Evolutionary conservation across 2,888 invertebrate genomes (phyloP).

Genomic region (Hedya salicella): DNA sequence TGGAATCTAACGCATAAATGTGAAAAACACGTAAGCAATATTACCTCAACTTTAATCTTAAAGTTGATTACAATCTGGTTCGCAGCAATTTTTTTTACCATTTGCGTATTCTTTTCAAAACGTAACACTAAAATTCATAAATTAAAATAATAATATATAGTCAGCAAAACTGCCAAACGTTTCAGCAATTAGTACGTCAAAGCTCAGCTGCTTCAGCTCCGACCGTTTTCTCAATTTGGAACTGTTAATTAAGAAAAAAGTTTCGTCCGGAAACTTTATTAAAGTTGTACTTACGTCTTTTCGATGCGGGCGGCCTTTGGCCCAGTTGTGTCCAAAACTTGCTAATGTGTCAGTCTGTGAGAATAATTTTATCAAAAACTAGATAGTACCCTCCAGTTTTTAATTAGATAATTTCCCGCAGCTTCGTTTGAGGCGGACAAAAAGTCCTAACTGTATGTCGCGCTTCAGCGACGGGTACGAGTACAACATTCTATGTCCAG

Average conservation of each 20-base stretch:
- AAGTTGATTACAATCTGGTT: no score
- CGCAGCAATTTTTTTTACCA: no score
- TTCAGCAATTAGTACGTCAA: slow-evolving; percentile 20
- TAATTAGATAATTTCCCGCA: no score
- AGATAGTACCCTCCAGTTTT: no score
- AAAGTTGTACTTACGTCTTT: slow-evolving; percentile 8
- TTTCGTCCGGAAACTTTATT: slow-evolving; percentile 10
- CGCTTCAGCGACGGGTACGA: no score
- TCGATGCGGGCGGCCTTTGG: background rate
- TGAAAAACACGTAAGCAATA: no score
- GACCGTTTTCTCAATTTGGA: slow-evolving; percentile 17
- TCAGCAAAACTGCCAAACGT: slow-evolving; percentile 7
- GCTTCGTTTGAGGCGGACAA: no score
- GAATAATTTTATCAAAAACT: background rate
- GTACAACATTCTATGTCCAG: no score
- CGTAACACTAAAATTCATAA: background rate
- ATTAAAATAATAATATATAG: background rate
- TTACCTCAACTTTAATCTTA: no score
- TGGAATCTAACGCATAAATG: no score
- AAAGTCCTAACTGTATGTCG: no score
- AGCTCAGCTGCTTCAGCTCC: slow-evolving; percentile 4
- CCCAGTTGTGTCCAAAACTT: background rate
- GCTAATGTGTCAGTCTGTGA: background rate
- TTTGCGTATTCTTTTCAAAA: no score
- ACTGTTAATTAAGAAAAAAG: slow-evolving; percentile 38